A percentile compares a stretch with the other conserved stretches of the same genome.
phyloP scores from a whole-genome alignment of 2,888 invertebrate species.

The Stenchaetothrips biformis region DNA sequence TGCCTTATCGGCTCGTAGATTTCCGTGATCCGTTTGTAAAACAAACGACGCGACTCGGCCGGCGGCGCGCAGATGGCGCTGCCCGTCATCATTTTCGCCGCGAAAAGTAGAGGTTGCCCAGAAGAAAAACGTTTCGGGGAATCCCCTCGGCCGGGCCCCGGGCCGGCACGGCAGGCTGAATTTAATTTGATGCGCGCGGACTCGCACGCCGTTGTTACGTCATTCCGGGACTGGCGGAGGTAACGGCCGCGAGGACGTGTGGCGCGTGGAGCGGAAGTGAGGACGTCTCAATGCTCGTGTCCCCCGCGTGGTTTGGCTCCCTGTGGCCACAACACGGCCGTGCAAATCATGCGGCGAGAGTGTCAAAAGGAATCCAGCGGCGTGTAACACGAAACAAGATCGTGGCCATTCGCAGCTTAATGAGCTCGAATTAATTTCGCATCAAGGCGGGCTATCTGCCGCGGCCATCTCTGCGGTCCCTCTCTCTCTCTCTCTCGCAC shows the following conservation, averaged over 20 bases:
- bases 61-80: neutral
- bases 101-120: neutral
- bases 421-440: slow-evolving; percentile 13
- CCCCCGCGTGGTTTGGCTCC: no score
- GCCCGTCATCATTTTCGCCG: neutral
- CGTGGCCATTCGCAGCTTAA: neutral
- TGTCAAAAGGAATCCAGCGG: slow-evolving; percentile 4
- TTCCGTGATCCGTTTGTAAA: slow-evolving; percentile 4
- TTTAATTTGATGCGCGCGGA: no score
- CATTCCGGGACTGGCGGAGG: no score
- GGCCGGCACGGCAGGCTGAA: no score
- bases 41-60: neutral
- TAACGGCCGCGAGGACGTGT: neutral
- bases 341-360: slow-evolving; percentile 14
- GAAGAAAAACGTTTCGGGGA: neutral
- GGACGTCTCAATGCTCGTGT: neutral
- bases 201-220: no score
- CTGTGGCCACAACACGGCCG: neutral
- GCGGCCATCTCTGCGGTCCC: no score
- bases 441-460: neutral
- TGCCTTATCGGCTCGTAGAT: slow-evolving; percentile 17
- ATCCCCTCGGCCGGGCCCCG: neutral
- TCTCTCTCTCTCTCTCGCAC: no score
- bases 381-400: neutral
- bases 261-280: neutral